Base-by-base conservation (phyloP, 2,888 invertebrate species). In the Clitarchus hookeri region DNA sequence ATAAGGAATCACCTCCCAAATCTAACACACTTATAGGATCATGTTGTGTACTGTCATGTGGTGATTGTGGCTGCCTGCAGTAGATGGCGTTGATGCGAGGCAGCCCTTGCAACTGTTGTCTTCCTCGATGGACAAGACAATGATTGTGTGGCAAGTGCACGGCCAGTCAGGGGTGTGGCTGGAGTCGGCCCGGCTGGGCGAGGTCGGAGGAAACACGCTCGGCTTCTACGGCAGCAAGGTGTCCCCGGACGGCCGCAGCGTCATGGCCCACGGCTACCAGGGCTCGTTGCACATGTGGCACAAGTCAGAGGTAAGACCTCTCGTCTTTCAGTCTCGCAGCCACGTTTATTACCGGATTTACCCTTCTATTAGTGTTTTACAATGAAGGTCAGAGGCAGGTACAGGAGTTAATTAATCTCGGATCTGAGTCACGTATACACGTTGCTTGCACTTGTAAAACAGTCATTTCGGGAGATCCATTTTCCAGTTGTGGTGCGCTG, bases 281-380 rank as follows among this genome's bases (percentile, higher is more conserved):
- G 98, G 98, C 0, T 96, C 98, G 3, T 96, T 98, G 89, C 98
- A 98, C 91, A 93, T 98, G 86, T 98, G 98, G 98, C 93, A 92
- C 27, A 92, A 93, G 88, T 91, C 93, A 88, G 90, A 93, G 80
- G 86, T 84, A 80, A n/a, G 77, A 26, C 12, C 26, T n/a, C 12
- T 48, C 16, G 13, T 83, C n/a, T 44, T 44, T 16, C 23, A 44
- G 36, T 83, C 36, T 13, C 27, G 16, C 23, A 27, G 23, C 36
- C 44, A 36, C 2, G 36, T 36, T 36, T 36, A 36, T 36, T 36
- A 3, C 36, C 36, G 1, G 36, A 36, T 36, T 36, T 36, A 36
- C 36, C 36, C 36, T 36, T 36, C 2, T 1, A 1, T 3, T 36
- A 36, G 36, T 36, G 36, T 36, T 36, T 36, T 36, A 36, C 36